A percentile compares a stretch with the other conserved stretches of the same genome.
Conservation (phyloP, 2,797 vertebrate species). For the Anas acuta region DNA sequence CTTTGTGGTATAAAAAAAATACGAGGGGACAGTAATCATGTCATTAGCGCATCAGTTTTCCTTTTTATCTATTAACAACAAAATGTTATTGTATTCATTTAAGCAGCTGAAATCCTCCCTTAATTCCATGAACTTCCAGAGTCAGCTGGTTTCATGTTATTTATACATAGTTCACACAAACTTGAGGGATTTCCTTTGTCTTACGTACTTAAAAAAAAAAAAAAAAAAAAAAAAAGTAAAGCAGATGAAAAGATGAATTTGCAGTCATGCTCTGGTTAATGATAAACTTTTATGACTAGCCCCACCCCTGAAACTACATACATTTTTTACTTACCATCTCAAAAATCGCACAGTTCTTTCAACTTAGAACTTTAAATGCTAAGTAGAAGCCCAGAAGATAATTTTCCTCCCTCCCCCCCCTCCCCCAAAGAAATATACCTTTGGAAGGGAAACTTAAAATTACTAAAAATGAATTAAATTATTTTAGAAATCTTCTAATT, state of each 20-base stretch:
- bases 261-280: background rate
- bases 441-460: background rate
- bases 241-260: background rate
- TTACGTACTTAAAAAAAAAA: background rate
- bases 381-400: background rate
- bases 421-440: background rate
- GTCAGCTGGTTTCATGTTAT: background rate
- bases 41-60: background rate
- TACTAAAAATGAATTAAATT: too few relatives aligned
- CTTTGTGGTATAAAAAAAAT: background rate
- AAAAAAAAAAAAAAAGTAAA: background rate
- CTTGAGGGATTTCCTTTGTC: background rate
- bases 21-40: background rate
- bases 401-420: background rate
- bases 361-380: background rate
- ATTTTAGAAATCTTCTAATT: too few relatives aligned
- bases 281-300: constrained; percentile 7
- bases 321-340: background rate
- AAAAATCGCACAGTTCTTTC: background rate
- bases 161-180: background rate
- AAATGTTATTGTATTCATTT: background rate
- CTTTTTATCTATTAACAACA: background rate
- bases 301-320: background rate
- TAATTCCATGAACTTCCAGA: background rate
- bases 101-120: background rate